phyloP scores from a whole-genome alignment of 2,113 vertebrate species.

The Ivindomyrus marchei region DNA sequence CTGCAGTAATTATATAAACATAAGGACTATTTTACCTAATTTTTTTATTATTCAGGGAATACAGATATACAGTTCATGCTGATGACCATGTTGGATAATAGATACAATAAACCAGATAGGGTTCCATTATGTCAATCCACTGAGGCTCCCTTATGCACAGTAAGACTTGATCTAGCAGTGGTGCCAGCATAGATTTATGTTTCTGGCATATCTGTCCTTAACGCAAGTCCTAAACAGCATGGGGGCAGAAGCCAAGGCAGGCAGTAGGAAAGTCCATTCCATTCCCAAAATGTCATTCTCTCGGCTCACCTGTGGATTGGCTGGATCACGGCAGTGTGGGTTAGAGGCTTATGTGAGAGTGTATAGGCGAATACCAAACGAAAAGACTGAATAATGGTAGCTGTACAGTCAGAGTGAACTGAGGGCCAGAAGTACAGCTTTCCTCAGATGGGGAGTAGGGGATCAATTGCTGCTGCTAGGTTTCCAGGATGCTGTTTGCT shows the following conservation, averaged over 20 bases:
- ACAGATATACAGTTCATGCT: neutral
- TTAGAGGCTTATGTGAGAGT: neutral
- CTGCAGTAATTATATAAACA: neutral
- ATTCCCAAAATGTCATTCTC: neutral
- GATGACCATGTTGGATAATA: neutral
- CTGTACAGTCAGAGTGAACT: neutral
- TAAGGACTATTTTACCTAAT: neutral
- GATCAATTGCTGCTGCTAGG: neutral
- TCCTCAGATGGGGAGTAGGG: neutral
- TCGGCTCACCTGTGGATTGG: neutral
- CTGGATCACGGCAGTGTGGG: neutral
- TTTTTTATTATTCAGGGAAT: neutral
- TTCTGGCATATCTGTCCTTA: neutral
- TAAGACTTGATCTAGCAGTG: neutral
- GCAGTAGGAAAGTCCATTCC: neutral
- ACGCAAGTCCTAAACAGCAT: neutral
- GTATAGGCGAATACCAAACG: neutral
- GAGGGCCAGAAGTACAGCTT: neutral
- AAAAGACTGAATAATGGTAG: neutral
- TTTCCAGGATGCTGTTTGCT: conserved; percentile 6
- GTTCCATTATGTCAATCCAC: neutral
- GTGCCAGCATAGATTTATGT: too few relatives aligned
- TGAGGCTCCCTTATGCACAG: neutral
- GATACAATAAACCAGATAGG: neutral
- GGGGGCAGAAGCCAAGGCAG: neutral